phyloP scores from a whole-genome alignment of 1,140 invertebrate genomes.

The Drosophila ambigua region DNA sequence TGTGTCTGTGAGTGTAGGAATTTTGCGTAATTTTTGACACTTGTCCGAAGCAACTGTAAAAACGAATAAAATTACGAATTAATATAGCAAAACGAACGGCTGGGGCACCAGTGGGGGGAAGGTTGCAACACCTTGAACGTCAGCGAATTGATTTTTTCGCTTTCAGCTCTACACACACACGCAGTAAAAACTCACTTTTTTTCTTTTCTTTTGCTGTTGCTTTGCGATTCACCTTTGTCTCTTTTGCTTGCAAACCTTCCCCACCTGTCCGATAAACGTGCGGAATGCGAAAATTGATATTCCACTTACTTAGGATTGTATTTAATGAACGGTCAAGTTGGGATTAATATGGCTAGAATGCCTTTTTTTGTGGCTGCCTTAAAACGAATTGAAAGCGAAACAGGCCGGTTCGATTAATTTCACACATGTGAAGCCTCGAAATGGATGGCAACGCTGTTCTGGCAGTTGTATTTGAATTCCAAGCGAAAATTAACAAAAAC shows the following conservation, averaged over 20 bases:
- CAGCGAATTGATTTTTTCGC: slow-evolving; percentile 55
- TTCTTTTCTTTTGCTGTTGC: slow-evolving; percentile 13
- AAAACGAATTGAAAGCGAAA: slow-evolving; percentile 34
- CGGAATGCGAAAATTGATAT: slow-evolving; percentile 1
- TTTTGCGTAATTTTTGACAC: slow-evolving; percentile 55
- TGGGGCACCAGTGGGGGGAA: background rate
- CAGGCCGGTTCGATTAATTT: slow-evolving; percentile 28
- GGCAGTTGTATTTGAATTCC: slow-evolving; percentile 22
- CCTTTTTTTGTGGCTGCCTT: slow-evolving; percentile 37
- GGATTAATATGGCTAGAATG: background rate
- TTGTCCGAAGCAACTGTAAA: slow-evolving; percentile 40
- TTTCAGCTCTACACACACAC: slow-evolving; percentile 24
- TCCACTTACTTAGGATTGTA: too few species aligned
- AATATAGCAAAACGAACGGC: slow-evolving; percentile 17
- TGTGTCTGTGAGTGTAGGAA: slow-evolving; percentile 52
- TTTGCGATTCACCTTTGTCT: slow-evolving; percentile 15
- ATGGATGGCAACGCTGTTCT: slow-evolving; percentile 15
- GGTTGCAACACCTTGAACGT: slow-evolving; percentile 48
- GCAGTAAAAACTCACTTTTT: slow-evolving; percentile 33
- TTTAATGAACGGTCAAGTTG: slow-evolving; percentile 1
- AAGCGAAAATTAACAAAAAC: too few species aligned
- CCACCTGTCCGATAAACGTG: slow-evolving; percentile 16
- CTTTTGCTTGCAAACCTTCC: background rate
- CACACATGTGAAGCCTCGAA: slow-evolving; percentile 7
- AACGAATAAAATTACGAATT: slow-evolving; percentile 5